Evolutionary conservation across 2,797 vertebrate species (phyloP).

Genomic region (Macrochelys suwanniensis): DNA sequence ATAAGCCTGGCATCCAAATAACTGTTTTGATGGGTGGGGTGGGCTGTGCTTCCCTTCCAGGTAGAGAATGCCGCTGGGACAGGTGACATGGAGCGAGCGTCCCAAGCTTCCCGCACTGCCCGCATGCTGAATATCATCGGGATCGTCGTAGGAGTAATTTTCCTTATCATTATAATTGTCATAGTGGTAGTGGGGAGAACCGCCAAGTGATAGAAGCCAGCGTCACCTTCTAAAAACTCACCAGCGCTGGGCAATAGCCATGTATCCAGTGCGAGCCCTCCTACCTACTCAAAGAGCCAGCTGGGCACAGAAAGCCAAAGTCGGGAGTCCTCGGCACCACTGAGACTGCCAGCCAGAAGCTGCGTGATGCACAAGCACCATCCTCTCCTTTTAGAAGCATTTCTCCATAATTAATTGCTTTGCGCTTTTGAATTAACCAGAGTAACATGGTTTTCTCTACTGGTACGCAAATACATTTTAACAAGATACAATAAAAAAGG

Average conservation of each 20-base stretch:
- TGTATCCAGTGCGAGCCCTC: neutral
- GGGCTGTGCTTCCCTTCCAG: constrained; percentile 44
- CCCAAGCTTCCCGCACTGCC: constrained; percentile 74
- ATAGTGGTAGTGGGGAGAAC: rapidly evolving
- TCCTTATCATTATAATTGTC: constrained; percentile 31
- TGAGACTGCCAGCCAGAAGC: neutral
- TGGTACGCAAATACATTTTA: neutral
- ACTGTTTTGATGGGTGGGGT: neutral
- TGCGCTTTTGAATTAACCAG: neutral
- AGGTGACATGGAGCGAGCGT: constrained; percentile 54
- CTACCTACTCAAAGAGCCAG: neutral
- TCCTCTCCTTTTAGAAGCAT: neutral
- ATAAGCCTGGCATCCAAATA: neutral
- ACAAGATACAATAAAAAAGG: neutral
- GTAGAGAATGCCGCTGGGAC: constrained; percentile 54
- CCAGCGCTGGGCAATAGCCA: rapidly evolving
- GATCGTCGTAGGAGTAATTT: constrained; percentile 74
- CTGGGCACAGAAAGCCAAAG: neutral
- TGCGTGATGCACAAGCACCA: neutral
- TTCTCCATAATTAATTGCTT: neutral
- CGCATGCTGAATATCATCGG: constrained; percentile 76
- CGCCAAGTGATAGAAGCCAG: rapidly evolving
- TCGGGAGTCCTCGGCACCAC: neutral
- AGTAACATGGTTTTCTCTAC: neutral
- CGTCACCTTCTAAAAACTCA: neutral